A percentile compares a stretch with the other conserved stretches of the same genome.
These are phyloP conservation scores for Drosophila picticornis DNA, from an alignment of 2,888 invertebrate species.

Conservation along the genomic window DNA sequence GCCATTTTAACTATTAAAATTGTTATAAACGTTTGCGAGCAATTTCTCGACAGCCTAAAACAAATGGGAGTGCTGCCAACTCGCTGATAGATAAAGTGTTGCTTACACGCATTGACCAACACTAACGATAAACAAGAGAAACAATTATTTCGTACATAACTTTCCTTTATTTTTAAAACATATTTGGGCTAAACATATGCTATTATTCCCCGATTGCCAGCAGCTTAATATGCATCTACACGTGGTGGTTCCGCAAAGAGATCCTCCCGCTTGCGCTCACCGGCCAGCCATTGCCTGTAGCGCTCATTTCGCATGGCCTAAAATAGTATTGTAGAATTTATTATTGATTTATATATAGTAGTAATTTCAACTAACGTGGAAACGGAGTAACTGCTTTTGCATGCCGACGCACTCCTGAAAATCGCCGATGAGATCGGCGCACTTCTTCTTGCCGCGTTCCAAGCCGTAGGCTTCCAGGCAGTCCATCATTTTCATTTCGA, in stretches of 20 bases:
- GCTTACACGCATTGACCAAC: neutral
- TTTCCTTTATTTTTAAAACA: conserved; percentile 65
- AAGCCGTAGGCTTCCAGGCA: conserved; percentile 93
- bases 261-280: conserved; percentile 87
- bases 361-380: conserved; percentile 84
- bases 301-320: conserved; percentile 88
- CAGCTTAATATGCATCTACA: conserved; percentile 87
- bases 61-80: conserved; percentile 51
- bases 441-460: conserved; percentile 88
- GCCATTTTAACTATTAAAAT: conserved; percentile 72
- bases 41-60: conserved; percentile 44
- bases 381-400: conserved; percentile 88
- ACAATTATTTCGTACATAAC: conserved; percentile 23
- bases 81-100: neutral
- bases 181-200: conserved; percentile 56
- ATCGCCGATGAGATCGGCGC: conserved; percentile 88
- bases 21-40: conserved; percentile 19
- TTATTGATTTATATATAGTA: neutral
- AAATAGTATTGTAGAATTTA: conserved; percentile 48
- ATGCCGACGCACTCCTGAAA: conserved; percentile 89
- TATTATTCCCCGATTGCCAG: conserved; percentile 40
- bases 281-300: conserved; percentile 87
- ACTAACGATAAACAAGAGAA: conserved; percentile 12
- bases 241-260: conserved; percentile 86
- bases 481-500: conserved; percentile 90